A percentile compares a stretch with the other conserved stretches of the same genome.
Conservation (phyloP, 2,888 invertebrate genomes). For the Nasonovia ribisnigri region DNA sequence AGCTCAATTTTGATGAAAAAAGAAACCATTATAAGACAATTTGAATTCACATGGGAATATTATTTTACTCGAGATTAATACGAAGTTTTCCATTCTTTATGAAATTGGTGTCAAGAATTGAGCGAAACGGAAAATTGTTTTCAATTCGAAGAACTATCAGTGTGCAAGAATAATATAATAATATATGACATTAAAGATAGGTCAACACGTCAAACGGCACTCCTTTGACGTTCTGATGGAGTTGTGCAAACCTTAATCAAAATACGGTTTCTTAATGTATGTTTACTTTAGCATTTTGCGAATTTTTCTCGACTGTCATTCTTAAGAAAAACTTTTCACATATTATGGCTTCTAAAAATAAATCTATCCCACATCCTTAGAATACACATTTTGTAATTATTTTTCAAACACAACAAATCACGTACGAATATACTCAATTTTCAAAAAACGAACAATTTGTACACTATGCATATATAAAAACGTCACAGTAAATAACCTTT, state of each 20-base stretch:
- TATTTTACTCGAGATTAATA: not conserved
- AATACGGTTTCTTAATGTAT: slow-evolving; percentile 39
- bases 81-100: not conserved
- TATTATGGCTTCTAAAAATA: not conserved
- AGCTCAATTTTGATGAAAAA: not conserved
- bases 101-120: not conserved
- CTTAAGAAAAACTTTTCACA: not conserved
- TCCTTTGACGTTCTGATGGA: not conserved
- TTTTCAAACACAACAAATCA: not conserved
- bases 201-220: not conserved
- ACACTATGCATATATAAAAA: not conserved
- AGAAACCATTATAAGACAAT: not conserved
- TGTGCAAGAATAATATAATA: slow-evolving; percentile 6
- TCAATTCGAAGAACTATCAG: not conserved
- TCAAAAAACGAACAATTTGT: not conserved
- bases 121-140: not conserved
- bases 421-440: not conserved
- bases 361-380: not conserved
- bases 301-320: not conserved
- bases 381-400: not conserved
- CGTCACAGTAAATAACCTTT: not conserved
- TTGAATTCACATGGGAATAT: not conserved
- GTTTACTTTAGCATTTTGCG: not conserved
- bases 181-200: not conserved
- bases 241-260: slow-evolving; percentile 24